Base-by-base conservation (phyloP, 2,888 invertebrate species). In the Augochlorella aurata region DNA sequence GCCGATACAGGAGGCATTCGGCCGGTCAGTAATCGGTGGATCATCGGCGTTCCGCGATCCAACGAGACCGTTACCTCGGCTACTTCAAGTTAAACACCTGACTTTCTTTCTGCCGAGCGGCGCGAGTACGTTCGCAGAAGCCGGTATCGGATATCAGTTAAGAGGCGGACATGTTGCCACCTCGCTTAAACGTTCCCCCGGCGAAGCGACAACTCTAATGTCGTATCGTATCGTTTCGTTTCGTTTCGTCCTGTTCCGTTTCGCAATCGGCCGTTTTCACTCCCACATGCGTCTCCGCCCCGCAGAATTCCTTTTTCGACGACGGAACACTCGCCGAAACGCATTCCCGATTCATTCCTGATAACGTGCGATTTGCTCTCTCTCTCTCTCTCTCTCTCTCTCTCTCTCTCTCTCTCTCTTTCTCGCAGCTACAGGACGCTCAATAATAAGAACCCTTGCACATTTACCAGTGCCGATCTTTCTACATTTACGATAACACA, bases 111-210 rank as follows among this genome's bases (percentile, higher is more conserved):
- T 18, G 29, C n/a, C 74, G 65, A 24, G 67, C 58, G 75, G 68
- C 47, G 65, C 68, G 12, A 79, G 58, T 76, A 76, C 82, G 77
- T 88, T 89, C 88, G 81, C 80, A 81, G 89, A 89, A 87, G 85
- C 85, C 83, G 82, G 83, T 85, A 88, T 88, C 88, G 82, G 82
- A 85, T 86, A 89, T 89, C 89, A 85, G 85, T 85, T 85, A 83
- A 86, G 85, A 78, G 83, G 79, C 75, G 85, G 85, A 86, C 88
- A 87, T 80, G 87, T 81, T 74, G 82, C 81, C 78, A 66, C 82
- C 80, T 82, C 83, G 82, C 70, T 81, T 79, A 83, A 84, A 84
- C 84, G 84, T 78, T 76, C 38, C 75, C 49, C 45, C 38, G 24
- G 52, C 49, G 47, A 38, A 61, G 77, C 77, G 83, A 79, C 84